Evolutionary conservation across 2,888 invertebrate species (phyloP).

Genomic region (Drosophila merina): DNA sequence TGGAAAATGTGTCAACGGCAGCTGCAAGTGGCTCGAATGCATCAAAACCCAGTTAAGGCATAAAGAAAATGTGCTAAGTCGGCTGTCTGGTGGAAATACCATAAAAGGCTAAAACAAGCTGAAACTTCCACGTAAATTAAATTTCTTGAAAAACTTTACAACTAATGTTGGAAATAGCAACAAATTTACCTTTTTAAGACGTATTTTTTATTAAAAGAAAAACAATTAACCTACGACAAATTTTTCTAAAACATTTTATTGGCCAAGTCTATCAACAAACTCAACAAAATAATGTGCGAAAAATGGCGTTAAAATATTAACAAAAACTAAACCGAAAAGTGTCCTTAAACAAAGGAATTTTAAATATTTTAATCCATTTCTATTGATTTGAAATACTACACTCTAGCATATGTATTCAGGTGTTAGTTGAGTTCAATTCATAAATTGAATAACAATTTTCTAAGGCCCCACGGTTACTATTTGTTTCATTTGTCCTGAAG

Average conservation of each 20-base stretch:
- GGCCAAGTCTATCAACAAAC: too few species aligned
- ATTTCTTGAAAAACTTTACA: not conserved
- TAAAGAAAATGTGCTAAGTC: constrained; percentile 58
- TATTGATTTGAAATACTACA: not conserved
- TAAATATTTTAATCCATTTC: not conserved
- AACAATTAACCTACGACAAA: too few species aligned
- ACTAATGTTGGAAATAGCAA: too few species aligned
- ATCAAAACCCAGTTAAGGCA: constrained; percentile 57
- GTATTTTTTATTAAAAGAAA: too few species aligned
- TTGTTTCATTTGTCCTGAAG: constrained; percentile 5
- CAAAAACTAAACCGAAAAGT: too few species aligned
- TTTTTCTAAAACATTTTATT: too few species aligned
- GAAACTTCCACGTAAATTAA: not conserved
- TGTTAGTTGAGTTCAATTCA: not conserved
- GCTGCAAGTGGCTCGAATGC: constrained; percentile 50
- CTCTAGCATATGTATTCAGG: not conserved
- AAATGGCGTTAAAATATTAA: not conserved
- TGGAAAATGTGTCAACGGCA: constrained; percentile 62
- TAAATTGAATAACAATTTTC: not conserved
- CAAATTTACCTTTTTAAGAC: too few species aligned
- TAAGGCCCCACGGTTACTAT: not conserved
- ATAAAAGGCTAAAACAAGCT: not conserved
- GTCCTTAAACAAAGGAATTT: not conserved
- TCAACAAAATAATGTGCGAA: not conserved
- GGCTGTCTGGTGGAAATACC: constrained; percentile 3